phyloP scores from a whole-genome alignment of 2,888 invertebrate species.

The Piscicola geometra region DNA sequence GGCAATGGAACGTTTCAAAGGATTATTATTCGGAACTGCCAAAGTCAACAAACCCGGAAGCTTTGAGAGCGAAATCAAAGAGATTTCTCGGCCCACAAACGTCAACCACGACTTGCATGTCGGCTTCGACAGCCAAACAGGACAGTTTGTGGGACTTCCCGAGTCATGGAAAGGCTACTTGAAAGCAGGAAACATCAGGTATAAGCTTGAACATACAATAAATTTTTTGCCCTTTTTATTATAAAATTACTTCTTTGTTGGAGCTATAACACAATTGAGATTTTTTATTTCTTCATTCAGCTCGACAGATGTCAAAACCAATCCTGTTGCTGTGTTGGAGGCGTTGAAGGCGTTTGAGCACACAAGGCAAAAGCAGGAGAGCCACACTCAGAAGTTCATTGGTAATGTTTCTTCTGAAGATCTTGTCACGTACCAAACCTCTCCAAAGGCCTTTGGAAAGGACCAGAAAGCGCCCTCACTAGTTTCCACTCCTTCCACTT shows the following conservation, averaged over 20 bases:
- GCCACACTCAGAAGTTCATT: conserved; percentile 51
- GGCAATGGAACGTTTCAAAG: conserved; percentile 10
- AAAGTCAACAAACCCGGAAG: conserved; percentile 15
- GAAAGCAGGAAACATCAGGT: conserved; percentile 23
- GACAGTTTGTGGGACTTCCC: conserved; percentile 79
- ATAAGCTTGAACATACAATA: no score
- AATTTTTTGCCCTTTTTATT: no score
- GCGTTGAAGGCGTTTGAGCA: conserved; percentile 65
- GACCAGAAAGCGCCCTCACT: not conserved
- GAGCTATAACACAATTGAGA: no score
- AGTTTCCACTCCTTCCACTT: not conserved
- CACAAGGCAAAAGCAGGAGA: conserved; percentile 52
- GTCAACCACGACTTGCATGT: conserved; percentile 34
- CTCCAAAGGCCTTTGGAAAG: conserved; percentile 23
- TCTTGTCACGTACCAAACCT: conserved; percentile 8
- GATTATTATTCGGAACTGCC: conserved; percentile 3
- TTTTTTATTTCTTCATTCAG: conserved; percentile 35
- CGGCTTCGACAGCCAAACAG: conserved; percentile 70
- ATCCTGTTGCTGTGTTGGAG: conserved; percentile 97
- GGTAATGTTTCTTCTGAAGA: conserved; percentile 39
- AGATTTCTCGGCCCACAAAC: conserved; percentile 35
- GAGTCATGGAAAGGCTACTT: conserved; percentile 52
- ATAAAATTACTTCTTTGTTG: no score
- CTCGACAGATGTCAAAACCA: conserved; percentile 87
- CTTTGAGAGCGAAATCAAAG: conserved; percentile 27